Evolutionary conservation across 2,888 invertebrate genomes (phyloP).

Genomic region (Drosophila stalkeri): DNA sequence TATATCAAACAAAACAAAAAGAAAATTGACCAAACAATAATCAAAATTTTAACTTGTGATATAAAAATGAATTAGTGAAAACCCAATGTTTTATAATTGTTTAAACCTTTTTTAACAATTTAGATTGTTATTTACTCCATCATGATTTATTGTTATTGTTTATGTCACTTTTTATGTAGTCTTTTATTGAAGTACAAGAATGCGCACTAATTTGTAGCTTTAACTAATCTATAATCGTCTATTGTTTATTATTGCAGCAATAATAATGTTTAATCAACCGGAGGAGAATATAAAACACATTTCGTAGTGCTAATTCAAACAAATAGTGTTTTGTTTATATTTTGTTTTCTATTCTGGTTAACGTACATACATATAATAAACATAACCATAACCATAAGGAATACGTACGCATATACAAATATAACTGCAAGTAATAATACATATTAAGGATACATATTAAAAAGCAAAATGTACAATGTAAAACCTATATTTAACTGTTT

Average conservation of each 20-base stretch:
- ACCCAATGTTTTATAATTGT: conserved; percentile 44
- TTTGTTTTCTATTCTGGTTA: conserved; percentile 59
- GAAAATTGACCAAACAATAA: conserved; percentile 82
- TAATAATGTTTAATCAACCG: conserved; percentile 52
- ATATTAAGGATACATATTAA: conserved; percentile 68
- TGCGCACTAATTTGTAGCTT: conserved; percentile 78
- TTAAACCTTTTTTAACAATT: conserved; percentile 29
- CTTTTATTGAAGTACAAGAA: conserved; percentile 73
- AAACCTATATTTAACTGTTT: conserved; percentile 73
- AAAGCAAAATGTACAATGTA: conserved; percentile 73
- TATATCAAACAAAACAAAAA: conserved; percentile 37
- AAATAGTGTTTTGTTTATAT: conserved; percentile 54
- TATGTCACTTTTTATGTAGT: conserved; percentile 53
- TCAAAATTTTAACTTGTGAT: conserved; percentile 84
- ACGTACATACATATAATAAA: conserved; percentile 48
- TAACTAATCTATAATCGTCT: conserved; percentile 64
- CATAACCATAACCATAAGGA: conserved; percentile 60
- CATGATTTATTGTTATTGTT: conserved; percentile 58
- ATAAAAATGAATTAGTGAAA: conserved; percentile 69
- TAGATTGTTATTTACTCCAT: conserved; percentile 42
- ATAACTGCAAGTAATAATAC: conserved; percentile 66
- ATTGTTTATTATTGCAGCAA: conserved; percentile 58
- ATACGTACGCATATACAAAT: conserved; percentile 58
- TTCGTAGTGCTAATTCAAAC: conserved; percentile 50
- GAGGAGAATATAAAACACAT: conserved; percentile 17